Conservation (phyloP, 2,888 invertebrate genomes). For the Nephrotoma flavescens region DNA sequence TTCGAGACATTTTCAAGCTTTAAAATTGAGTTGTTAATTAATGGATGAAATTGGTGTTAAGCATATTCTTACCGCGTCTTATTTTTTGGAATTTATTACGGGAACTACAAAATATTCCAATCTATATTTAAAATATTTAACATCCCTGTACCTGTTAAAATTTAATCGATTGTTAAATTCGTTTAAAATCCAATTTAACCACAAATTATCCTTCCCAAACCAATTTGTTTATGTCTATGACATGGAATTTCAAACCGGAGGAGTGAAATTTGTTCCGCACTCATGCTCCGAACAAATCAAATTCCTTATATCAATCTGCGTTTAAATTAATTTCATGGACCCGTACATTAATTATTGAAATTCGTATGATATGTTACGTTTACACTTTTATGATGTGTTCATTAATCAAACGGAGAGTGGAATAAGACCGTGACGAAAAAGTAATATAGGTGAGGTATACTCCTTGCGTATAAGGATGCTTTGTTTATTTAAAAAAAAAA, state of each 20-base stretch:
- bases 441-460: not conserved
- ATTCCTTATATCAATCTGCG: not conserved
- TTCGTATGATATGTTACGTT: too few relatives aligned
- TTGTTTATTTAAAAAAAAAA: not conserved
- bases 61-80: not conserved
- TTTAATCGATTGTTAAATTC: not conserved
- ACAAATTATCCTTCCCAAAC: not conserved
- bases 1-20: too few relatives aligned
- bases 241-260: not conserved
- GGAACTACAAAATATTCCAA: not conserved
- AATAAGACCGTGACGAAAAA: not conserved
- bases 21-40: too few relatives aligned
- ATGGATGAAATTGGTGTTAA: not conserved
- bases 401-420: not conserved
- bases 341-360: not conserved
- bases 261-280: too few relatives aligned
- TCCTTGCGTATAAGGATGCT: not conserved
- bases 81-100: not conserved
- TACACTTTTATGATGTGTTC: not conserved
- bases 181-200: not conserved
- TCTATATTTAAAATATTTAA: not conserved
- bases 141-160: not conserved
- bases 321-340: not conserved
- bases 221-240: not conserved
- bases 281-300: not conserved